phyloP scores from a whole-genome alignment of 2,888 invertebrate species.

The Omphaloscelis lunosa region DNA sequence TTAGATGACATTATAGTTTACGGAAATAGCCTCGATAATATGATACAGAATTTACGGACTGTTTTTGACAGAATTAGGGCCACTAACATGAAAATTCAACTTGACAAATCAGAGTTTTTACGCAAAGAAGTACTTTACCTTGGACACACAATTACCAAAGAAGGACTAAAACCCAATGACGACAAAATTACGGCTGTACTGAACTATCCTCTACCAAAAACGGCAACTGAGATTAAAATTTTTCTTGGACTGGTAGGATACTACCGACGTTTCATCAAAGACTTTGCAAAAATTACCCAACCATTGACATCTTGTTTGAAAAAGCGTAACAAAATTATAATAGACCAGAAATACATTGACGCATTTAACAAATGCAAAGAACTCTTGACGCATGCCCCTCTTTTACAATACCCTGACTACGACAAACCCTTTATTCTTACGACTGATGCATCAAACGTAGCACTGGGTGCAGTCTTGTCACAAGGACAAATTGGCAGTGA shows the following conservation, averaged over 20 bases:
- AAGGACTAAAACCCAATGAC: not conserved
- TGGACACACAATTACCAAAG: no score
- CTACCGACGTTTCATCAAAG: not conserved
- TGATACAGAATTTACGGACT: not conserved
- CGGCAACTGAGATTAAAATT: not conserved
- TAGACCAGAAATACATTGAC: not conserved
- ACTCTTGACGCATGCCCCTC: not conserved
- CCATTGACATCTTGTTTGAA: not conserved
- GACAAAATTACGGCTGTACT: not conserved
- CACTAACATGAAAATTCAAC: no score
- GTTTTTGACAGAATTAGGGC: no score
- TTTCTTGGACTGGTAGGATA: not conserved
- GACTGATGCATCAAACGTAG: conserved; percentile 3
- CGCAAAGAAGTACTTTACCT: no score
- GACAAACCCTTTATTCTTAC: not conserved
- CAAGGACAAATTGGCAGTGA: conserved; percentile 3
- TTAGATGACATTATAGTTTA: no score
- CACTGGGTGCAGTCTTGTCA: not conserved
- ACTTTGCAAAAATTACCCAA: not conserved
- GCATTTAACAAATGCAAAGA: conserved; percentile 10
- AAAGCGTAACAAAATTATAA: conserved; percentile 2
- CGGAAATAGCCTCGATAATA: not conserved
- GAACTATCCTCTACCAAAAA: not conserved
- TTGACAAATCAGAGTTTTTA: no score
- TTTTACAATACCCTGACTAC: conserved; percentile 7